Evolutionary conservation across 2,888 invertebrate species (phyloP).

Genomic region (Ophion obscuratus): DNA sequence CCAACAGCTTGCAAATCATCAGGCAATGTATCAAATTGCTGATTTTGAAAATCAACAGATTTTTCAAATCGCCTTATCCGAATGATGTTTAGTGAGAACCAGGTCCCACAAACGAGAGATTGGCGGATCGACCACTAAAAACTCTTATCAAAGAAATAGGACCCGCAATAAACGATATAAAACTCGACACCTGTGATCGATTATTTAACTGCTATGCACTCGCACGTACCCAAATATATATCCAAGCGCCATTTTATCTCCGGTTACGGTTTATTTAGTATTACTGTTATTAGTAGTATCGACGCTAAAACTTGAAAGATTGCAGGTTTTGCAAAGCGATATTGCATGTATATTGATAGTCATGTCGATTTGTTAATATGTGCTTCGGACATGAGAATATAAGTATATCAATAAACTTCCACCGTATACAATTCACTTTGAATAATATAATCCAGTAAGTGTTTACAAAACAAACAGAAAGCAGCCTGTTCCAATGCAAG

Average conservation of each 20-base stretch:
- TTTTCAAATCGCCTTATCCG: background rate
- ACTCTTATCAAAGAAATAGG: conserved; percentile 57
- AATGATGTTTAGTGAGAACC: background rate
- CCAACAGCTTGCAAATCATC: too few species aligned
- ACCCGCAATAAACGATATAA: conserved; percentile 34
- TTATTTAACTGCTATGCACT: conserved; percentile 32
- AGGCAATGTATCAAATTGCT: too few species aligned
- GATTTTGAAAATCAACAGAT: background rate
- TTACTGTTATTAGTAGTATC: conserved; percentile 39
- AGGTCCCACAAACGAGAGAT: background rate
- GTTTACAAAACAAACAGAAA: too few species aligned
- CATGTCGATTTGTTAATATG: background rate
- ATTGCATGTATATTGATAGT: background rate
- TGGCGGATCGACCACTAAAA: conserved; percentile 41
- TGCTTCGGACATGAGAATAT: background rate
- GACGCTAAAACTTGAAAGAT: conserved; percentile 16
- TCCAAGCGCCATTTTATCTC: background rate
- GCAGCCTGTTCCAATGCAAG: too few species aligned
- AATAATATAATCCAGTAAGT: too few species aligned
- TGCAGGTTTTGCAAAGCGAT: conserved; percentile 27
- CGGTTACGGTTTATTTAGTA: conserved; percentile 43
- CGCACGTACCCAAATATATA: background rate
- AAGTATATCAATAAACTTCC: too few species aligned
- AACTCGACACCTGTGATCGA: conserved; percentile 55
- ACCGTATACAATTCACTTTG: too few species aligned